Base-by-base conservation (phyloP, 2,797 vertebrate genomes). In the Epinephelus coioides region DNA sequence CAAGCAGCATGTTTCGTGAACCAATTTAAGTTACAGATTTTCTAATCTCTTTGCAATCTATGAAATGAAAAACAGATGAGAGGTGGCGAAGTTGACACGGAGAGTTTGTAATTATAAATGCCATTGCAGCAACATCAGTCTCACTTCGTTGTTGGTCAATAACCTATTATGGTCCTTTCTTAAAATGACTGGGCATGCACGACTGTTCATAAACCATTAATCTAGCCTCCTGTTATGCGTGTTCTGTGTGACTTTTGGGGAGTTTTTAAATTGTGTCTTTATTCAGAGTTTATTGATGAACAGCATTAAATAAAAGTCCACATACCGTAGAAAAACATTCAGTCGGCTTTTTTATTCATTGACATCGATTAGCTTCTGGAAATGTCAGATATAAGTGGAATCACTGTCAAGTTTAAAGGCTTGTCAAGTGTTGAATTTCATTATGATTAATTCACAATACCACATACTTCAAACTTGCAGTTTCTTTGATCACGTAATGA, bases 61-160 rank as follows among this genome's bases (percentile, higher is more conserved):
- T 18, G 1, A 63, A 79, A 75, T 60, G 53, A 64, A 73, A 69
- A 79, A 65, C 12, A n/a, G 40, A 44, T 44, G 47, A 64, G 12
- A 38, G 21, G 43, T n/a, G 44, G 27, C 23, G 55, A 71, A 55
- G 30, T 43, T 78, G 74, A 73, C 25, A 6, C 40, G 44, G 53
- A 81, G 38, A 65, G 57, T 57, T 60, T 85, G 44, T 60, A 78
- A 75, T 83, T 82, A 79, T 53, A 66, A 87, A 80, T 38, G 10
- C 44, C 56, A 71, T 60, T 57, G 47, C 64, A 78, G 70, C 19
- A 81, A 77, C 85, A 89, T 86, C 81, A 76, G 67, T 87, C 81
- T 87, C 70, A 82, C 64, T 82, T 81, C 75, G 51, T 23, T 79
- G 47, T 63, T 70, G 82, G 73, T 92, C 85, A 91, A 90, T 90